These are phyloP conservation scores for Phylloscopus collybita DNA, from an alignment of 2,797 vertebrate genomes.

Conservation along the genomic window DNA sequence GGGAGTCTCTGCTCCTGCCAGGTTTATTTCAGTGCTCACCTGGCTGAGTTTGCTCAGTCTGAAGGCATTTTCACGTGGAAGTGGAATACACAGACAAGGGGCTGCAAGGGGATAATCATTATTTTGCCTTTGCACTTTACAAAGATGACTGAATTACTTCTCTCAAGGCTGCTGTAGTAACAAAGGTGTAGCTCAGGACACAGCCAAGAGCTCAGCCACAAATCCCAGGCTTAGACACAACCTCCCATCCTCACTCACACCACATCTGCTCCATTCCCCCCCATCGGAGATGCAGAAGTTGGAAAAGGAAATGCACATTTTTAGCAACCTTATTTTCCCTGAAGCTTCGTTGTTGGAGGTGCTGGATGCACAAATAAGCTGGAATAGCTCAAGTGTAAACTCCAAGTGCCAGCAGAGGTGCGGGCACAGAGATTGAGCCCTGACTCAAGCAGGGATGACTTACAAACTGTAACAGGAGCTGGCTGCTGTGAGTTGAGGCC, in stretches of 20 bases:
- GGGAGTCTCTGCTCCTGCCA: background rate
- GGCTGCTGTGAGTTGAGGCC: background rate
- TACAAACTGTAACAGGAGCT: background rate
- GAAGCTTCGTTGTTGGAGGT: background rate
- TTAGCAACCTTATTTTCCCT: background rate
- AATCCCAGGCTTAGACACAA: background rate
- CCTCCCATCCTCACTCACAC: fast-evolving
- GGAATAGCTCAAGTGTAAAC: background rate
- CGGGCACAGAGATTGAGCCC: background rate
- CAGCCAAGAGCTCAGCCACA: background rate
- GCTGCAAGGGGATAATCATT: background rate
- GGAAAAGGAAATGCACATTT: background rate
- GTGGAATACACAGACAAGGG: background rate
- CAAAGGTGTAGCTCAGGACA: background rate
- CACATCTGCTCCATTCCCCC: background rate
- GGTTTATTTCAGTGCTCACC: background rate
- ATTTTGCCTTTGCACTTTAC: background rate
- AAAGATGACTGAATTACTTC: background rate
- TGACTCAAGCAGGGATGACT: background rate
- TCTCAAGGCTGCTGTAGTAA: background rate
- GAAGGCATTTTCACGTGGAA: background rate
- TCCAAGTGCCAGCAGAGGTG: background rate
- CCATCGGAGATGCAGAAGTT: fast-evolving
- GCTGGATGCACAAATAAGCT: background rate
- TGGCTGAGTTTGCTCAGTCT: background rate